These are phyloP conservation scores for Myxocyprinus asiaticus DNA, from an alignment of 2,113 vertebrate species.

Conservation along the genomic window DNA sequence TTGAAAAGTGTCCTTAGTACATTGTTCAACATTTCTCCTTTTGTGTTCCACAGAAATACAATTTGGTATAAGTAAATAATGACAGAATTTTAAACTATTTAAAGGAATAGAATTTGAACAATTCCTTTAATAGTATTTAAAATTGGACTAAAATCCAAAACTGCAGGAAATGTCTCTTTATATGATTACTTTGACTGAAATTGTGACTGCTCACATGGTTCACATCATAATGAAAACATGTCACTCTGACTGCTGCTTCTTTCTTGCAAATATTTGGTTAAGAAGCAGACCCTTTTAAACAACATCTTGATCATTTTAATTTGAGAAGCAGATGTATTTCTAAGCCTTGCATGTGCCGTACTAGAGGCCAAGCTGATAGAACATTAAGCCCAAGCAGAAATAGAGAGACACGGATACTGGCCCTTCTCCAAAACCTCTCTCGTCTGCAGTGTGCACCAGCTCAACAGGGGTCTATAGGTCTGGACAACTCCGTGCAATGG, in stretches of 20 bases:
- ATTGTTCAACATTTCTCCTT: not conserved
- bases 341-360: conserved; percentile 14
- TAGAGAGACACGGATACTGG: conserved; percentile 32
- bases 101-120: too few relatives aligned
- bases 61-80: too few relatives aligned
- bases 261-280: conserved; percentile 2
- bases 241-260: too few relatives aligned
- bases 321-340: conserved; percentile 25
- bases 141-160: not conserved
- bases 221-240: not conserved
- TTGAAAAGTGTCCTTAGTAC: too few relatives aligned
- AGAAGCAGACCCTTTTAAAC: conserved; percentile 23
- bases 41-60: not conserved
- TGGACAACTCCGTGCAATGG: conserved; percentile 70
- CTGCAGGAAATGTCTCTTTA: not conserved
- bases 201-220: conserved; percentile 8
- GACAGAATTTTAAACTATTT: too few relatives aligned
- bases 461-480: conserved; percentile 62
- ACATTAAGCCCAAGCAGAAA: conserved; percentile 39
- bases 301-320: conserved; percentile 29
- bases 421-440: conserved; percentile 53
- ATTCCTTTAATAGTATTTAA: too few relatives aligned
- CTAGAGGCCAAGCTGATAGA: not conserved
- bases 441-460: conserved; percentile 49
- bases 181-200: not conserved